Conservation (phyloP, 1,140 invertebrate species). For the Drosophila pseudoobscura region DNA sequence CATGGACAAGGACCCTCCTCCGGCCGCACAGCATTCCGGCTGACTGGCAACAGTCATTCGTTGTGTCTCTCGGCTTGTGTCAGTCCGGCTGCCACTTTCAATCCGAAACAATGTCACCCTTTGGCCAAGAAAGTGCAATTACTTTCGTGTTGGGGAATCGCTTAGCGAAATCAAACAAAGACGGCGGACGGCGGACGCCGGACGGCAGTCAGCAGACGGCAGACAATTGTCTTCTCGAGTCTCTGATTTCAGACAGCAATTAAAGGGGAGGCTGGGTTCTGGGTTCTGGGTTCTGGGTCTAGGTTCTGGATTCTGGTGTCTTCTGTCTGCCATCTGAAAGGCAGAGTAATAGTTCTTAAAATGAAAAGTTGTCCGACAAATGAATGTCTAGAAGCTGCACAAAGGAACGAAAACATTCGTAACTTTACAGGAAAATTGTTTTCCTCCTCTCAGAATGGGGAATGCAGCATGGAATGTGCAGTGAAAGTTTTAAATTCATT, state of each 20-base stretch:
- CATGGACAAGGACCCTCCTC: background rate
- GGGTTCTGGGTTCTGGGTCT: too few species aligned
- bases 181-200: background rate
- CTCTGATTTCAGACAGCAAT: constrained; percentile 36
- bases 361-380: constrained; percentile 2
- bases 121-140: constrained; percentile 53
- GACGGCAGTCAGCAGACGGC: too few species aligned
- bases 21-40: background rate
- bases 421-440: background rate
- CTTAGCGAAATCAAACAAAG: constrained; percentile 33
- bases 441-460: background rate
- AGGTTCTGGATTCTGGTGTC: too few species aligned
- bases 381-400: background rate
- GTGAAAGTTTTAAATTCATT: too few species aligned
- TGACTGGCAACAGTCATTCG: constrained; percentile 10
- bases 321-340: too few species aligned
- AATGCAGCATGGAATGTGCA: too few species aligned
- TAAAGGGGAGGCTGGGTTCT: constrained; percentile 10
- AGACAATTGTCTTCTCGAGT: background rate
- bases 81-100: constrained; percentile 49
- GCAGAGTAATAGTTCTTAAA: constrained; percentile 25
- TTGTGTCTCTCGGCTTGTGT: background rate
- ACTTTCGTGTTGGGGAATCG: constrained; percentile 48
- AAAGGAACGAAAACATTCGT: background rate
- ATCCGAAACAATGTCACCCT: constrained; percentile 52